Conservation (phyloP, 2,888 invertebrate genomes). For the Tipula confusa region DNA sequence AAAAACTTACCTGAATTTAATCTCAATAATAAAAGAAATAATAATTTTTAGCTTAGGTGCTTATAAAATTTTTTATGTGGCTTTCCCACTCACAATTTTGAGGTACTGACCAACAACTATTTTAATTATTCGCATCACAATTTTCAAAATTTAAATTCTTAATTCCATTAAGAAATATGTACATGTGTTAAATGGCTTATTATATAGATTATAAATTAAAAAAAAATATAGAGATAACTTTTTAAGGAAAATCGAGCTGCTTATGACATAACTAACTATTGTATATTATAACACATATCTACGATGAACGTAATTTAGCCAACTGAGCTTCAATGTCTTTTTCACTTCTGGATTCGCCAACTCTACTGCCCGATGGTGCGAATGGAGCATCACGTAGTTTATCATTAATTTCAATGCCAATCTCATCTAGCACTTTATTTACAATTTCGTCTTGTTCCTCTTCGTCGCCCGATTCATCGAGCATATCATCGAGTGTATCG, state of each 20-base stretch:
- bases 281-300: slow-evolving; percentile 28
- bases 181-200: background rate
- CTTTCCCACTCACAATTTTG: background rate
- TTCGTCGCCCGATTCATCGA: slow-evolving; percentile 86
- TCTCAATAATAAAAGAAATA: too few species aligned
- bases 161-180: background rate
- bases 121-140: background rate
- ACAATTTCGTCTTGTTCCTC: slow-evolving; percentile 83
- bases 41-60: too few species aligned
- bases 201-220: background rate
- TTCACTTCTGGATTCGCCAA: slow-evolving; percentile 57
- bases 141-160: background rate
- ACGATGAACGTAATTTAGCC: slow-evolving; percentile 57
- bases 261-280: background rate
- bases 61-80: too few species aligned
- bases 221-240: background rate
- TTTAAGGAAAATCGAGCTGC: background rate
- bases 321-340: slow-evolving; percentile 69
- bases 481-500: slow-evolving; percentile 84
- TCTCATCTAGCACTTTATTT: slow-evolving; percentile 90
- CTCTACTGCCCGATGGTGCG: slow-evolving; percentile 53
- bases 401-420: slow-evolving; percentile 89
- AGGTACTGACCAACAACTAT: background rate
- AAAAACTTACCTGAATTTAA: too few species aligned
- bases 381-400: slow-evolving; percentile 70